Percentiles rank a stretch among this genome's conserved stretches.
Evolutionary conservation across 2,888 invertebrate species (phyloP).

Genomic region (Agrochola circellaris): DNA sequence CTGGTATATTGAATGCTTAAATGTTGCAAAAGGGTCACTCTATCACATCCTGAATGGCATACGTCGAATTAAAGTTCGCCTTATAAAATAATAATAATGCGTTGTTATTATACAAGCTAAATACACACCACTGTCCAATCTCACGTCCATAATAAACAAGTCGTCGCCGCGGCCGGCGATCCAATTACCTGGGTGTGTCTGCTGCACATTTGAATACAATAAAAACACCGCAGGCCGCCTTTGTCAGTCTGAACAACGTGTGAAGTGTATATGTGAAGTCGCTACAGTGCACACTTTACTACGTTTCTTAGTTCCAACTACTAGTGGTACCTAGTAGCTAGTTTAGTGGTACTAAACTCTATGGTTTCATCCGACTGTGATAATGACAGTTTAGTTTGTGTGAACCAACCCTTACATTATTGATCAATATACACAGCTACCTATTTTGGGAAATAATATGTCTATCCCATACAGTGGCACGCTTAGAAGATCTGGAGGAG

Average conservation of each 20-base stretch:
- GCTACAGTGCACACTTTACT: too few relatives aligned
- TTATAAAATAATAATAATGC: too few relatives aligned
- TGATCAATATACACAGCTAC: slow-evolving; percentile 66
- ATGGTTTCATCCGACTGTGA: slow-evolving; percentile 11
- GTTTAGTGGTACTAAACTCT: slow-evolving; percentile 8
- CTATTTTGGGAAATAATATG: slow-evolving; percentile 87
- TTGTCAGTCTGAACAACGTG: too few relatives aligned
- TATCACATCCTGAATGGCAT: background rate
- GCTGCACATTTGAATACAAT: too few relatives aligned
- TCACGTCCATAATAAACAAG: background rate
- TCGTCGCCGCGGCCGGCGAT: background rate
- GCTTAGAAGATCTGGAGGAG: slow-evolving; percentile 92
- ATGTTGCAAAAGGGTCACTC: background rate
- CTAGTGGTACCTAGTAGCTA: too few relatives aligned
- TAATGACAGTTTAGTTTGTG: slow-evolving; percentile 23
- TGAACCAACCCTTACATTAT: slow-evolving; percentile 42
- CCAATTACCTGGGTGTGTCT: background rate
- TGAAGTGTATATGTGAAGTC: too few relatives aligned
- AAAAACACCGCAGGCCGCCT: too few relatives aligned
- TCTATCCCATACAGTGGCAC: slow-evolving; percentile 94
- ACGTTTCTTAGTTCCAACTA: too few relatives aligned
- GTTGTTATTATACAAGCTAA: background rate
- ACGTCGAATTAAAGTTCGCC: background rate
- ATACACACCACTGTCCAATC: background rate
- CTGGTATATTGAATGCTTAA: background rate